Base-by-base conservation (phyloP, 2,888 invertebrate genomes). In the Diadromus collaris region DNA sequence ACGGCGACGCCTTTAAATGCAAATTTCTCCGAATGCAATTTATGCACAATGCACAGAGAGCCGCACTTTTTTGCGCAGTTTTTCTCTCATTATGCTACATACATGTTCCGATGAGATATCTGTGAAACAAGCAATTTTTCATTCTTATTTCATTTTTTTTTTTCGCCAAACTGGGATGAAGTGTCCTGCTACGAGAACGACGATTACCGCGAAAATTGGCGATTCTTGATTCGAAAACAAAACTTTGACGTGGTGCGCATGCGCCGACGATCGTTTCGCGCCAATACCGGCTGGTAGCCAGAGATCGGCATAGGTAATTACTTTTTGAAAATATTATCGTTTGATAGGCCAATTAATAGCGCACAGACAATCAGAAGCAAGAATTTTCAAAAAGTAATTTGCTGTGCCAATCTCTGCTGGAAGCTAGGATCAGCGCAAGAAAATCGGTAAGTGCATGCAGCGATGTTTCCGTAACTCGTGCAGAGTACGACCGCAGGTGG, bases 1-100 rank as follows among this genome's bases (percentile, higher is more conserved):
- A 46, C 44, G 29, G 46, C 73, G 56, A 64, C 61, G 71, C 41
- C 27, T 76, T 79, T 73, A 78, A 56, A 38, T 51, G 83, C 82
- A 76, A 82, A 83, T 86, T 88, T 88, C 88, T 81, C 75, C 85
- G 86, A 86, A 86, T 80, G 83, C 84, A 83, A 79, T 87, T 87
- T 84, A 63, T 74, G 72, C 74, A 73, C 19, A 79, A 70, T 71
- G 48, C 67, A 79, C 76, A 71, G 72, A 75, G 76, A 64, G 63
- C 68, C 79, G 69, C 69, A 72, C 48, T 60, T 75, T 79, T 56
- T 27, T 70, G 65, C 73, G 16, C 61, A 63, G 64, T 79, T 67
- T 77, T 41, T 74, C 54, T 27, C n/a, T 64, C 69, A 65, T 78
- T 54, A 63, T 61, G 27, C 29, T 48, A 48, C 56, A 56, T 41